Conservation (phyloP, 1,140 invertebrate genomes). For the Contarinia nasturtii region DNA sequence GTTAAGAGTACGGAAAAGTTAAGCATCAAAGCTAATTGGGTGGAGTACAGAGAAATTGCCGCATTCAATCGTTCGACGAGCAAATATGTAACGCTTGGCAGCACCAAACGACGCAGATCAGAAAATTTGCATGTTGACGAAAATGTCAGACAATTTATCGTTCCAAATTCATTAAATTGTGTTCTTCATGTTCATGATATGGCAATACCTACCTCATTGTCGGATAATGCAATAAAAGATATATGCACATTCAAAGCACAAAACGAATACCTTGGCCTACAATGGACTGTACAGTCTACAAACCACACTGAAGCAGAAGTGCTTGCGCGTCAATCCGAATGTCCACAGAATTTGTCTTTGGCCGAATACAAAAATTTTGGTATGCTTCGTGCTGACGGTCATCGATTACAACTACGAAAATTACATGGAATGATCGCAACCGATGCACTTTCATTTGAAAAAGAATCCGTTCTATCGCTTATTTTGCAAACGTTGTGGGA, state of each 20-base stretch:
- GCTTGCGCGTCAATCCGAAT: background rate
- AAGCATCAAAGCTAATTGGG: background rate
- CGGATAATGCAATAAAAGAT: background rate
- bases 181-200: background rate
- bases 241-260: background rate
- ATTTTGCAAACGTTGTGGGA: background rate
- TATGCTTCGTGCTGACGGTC: background rate
- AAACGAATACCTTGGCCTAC: background rate
- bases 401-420: background rate
- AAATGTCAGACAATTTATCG: background rate
- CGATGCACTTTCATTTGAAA: background rate
- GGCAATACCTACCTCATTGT: background rate
- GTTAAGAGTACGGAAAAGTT: background rate
- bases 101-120: background rate
- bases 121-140: background rate
- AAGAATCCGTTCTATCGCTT: background rate
- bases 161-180: background rate
- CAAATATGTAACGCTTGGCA: background rate
- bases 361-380: background rate
- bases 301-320: background rate
- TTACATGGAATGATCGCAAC: background rate
- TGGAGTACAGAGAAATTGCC: background rate
- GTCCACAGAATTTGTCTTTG: background rate
- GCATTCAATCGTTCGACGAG: background rate
- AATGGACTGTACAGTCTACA: background rate